Percentiles rank a stretch among this genome's conserved stretches.
phyloP scores from a whole-genome alignment of 2,113 vertebrate genomes.

The Istiophorus platypterus region DNA sequence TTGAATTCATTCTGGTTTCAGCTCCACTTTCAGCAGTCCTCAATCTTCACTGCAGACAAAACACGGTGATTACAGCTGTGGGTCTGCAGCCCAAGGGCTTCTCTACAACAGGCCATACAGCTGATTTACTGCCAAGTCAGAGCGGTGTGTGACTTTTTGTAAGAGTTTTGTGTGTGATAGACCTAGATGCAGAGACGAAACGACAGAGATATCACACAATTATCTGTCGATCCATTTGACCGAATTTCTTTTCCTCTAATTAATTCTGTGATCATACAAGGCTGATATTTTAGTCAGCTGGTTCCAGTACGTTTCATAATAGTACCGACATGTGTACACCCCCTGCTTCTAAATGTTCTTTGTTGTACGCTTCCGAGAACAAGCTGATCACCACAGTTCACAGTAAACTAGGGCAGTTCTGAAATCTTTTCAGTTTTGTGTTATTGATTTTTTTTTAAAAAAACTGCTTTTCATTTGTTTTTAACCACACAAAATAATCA shows the following conservation, averaged over 20 bases:
- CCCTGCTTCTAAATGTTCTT: background rate
- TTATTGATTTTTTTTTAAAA: too few relatives aligned
- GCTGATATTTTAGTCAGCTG: background rate
- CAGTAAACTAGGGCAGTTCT: too few relatives aligned
- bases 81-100: constrained; percentile 58
- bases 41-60: constrained; percentile 72
- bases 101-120: constrained; percentile 48
- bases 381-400: too few relatives aligned
- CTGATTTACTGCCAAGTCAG: constrained; percentile 61
- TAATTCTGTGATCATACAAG: background rate
- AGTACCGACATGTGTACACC: background rate
- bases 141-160: constrained; percentile 29
- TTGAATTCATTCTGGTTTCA: constrained; percentile 55
- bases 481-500: too few relatives aligned
- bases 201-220: background rate
- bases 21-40: constrained; percentile 69
- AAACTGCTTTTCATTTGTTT: too few relatives aligned
- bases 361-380: too few relatives aligned
- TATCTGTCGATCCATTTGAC: background rate
- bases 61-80: constrained; percentile 77
- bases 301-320: background rate
- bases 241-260: background rate
- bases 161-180: constrained; percentile 8
- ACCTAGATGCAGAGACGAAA: constrained; percentile 6
- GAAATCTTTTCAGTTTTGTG: too few relatives aligned